phyloP scores from a whole-genome alignment of 2,797 vertebrate species.

The Pitangus sulphuratus region DNA sequence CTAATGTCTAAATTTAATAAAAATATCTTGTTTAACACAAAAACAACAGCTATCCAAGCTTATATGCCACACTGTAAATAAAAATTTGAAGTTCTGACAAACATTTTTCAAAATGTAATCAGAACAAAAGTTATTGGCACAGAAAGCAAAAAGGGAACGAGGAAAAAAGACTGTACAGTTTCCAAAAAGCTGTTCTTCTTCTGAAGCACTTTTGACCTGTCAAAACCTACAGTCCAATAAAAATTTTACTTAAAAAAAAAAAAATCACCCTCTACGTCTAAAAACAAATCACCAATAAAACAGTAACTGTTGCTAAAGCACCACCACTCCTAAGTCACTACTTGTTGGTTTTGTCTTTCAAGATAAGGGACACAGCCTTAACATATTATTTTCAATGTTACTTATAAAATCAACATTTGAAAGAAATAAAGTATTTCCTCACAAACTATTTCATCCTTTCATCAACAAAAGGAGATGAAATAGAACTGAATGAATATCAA shows the following conservation, averaged over 20 bases:
- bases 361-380: not conserved
- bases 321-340: not conserved
- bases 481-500: not conserved
- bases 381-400: not conserved
- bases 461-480: conserved; percentile 40
- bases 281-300: not conserved
- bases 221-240: conserved; percentile 60
- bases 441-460: conserved; percentile 27
- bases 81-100: conserved; percentile 36
- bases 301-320: not conserved
- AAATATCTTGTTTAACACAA: conserved; percentile 31
- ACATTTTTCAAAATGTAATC: conserved; percentile 47
- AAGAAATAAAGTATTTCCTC: conserved; percentile 34
- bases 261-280: not conserved
- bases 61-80: conserved; percentile 43
- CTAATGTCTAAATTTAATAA: conserved; percentile 54
- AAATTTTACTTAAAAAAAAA: conserved; percentile 20
- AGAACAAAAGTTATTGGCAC: conserved; percentile 72
- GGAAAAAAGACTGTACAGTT: conserved; percentile 49
- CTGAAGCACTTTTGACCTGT: conserved; percentile 50
- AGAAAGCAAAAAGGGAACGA: conserved; percentile 61
- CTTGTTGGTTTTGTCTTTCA: conserved; percentile 30
- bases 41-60: conserved; percentile 49
- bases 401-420: conserved; percentile 2
- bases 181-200: conserved; percentile 39